phyloP scores from a whole-genome alignment of 2,888 invertebrate species.

The Monoplex corrugatus region DNA sequence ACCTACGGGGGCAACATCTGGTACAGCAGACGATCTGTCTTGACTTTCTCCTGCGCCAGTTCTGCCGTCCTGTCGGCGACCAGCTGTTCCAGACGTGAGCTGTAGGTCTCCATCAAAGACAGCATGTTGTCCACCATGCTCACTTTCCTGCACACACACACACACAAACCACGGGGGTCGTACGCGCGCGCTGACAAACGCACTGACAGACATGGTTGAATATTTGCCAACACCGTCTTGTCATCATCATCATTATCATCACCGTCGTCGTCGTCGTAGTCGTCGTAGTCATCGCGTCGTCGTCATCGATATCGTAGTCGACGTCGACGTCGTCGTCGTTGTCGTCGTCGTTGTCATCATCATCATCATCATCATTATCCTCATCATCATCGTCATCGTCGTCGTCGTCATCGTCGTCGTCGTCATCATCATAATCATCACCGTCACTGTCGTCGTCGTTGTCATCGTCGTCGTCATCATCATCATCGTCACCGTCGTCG shows the following conservation, averaged over 20 bases:
- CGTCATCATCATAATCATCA: not conserved
- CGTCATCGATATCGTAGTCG: not conserved
- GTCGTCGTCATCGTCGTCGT: not conserved
- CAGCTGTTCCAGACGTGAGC: conserved; percentile 76
- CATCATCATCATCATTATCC: too few relatives aligned
- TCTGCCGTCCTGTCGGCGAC: conserved; percentile 76
- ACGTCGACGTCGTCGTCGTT: too few relatives aligned
- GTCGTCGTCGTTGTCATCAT: too few relatives aligned
- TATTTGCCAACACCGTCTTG: too few relatives aligned
- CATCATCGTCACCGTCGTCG: not conserved
- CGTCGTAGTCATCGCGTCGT: not conserved
- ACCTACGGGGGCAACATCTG: conserved; percentile 79
- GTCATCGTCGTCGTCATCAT: not conserved
- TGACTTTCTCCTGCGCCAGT: conserved; percentile 78
- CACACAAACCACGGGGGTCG: not conserved
- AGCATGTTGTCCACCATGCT: conserved; percentile 79
- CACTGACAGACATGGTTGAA: too few relatives aligned
- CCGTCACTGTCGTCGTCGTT: not conserved
- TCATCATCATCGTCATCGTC: too few relatives aligned
- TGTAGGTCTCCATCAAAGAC: conserved; percentile 76
- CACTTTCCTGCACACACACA: conserved; percentile 63
- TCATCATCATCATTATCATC: too few relatives aligned
- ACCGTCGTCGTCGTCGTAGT: too few relatives aligned
- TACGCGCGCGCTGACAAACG: too few relatives aligned
- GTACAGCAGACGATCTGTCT: conserved; percentile 77